Conservation (phyloP, 2,888 invertebrate species). For the Idaea aversata region DNA sequence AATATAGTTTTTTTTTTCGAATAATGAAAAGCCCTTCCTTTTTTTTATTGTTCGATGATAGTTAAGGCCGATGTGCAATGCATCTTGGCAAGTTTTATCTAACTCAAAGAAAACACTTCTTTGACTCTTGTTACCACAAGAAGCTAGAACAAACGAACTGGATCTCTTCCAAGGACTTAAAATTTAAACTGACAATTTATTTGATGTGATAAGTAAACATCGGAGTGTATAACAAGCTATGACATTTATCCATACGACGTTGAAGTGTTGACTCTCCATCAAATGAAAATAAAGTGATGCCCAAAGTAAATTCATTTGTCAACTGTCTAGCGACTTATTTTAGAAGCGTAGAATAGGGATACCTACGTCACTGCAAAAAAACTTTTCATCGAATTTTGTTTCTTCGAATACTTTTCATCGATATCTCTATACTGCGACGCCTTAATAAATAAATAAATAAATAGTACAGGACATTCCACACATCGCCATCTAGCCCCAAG, state of each 20-base stretch:
- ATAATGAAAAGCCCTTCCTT: no score
- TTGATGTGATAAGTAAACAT: background rate
- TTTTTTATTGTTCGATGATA: no score
- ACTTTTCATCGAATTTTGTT: no score
- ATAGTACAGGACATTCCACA: no score
- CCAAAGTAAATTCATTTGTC: background rate
- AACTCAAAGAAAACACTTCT: background rate
- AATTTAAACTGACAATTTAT: background rate
- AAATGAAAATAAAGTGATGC: background rate
- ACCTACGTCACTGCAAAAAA: no score
- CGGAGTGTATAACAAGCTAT: background rate
- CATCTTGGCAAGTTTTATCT: background rate
- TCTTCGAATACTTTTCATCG: no score
- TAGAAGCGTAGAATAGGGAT: background rate
- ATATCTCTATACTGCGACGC: no score
- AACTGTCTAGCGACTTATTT: background rate
- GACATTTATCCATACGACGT: background rate
- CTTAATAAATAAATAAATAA: no score
- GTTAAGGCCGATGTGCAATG: no score
- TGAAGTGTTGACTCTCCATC: background rate
- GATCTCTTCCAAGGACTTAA: background rate
- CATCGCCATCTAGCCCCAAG: no score
- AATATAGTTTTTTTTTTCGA: no score
- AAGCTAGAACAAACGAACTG: background rate
- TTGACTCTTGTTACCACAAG: background rate